Conservation (phyloP, 2,888 invertebrate species). For the Drosophila cognata region DNA sequence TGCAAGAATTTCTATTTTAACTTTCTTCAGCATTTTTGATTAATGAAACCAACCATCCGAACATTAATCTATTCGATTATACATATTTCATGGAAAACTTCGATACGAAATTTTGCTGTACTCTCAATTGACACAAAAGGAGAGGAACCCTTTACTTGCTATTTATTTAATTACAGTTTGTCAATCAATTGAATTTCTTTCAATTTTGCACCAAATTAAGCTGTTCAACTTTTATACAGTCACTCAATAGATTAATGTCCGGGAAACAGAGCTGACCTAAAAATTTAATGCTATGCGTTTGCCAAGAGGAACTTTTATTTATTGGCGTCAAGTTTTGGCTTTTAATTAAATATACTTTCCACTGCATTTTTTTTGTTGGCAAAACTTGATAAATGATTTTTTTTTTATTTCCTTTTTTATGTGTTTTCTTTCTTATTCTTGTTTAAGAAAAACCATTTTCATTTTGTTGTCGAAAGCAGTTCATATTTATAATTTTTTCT, state of each 20-base stretch:
- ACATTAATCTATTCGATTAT: not conserved
- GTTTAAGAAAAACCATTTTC: conserved; percentile 40
- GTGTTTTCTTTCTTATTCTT: not conserved
- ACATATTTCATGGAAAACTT: not conserved
- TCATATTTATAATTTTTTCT: conserved; percentile 32
- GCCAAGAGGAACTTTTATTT: conserved; percentile 63
- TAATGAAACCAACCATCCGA: not conserved
- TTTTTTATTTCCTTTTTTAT: conserved; percentile 23
- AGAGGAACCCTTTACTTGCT: not conserved
- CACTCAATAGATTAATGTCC: conserved; percentile 15
- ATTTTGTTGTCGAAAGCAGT: conserved; percentile 52
- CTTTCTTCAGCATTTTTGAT: not conserved
- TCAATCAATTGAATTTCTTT: conserved; percentile 58
- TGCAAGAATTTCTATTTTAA: not conserved
- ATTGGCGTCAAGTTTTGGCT: conserved; percentile 63
- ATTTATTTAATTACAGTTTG: conserved; percentile 15
- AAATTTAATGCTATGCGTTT: not conserved
- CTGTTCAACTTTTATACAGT: conserved; percentile 38
- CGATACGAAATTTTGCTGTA: conserved; percentile 28
- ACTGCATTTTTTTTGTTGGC: conserved; percentile 45
- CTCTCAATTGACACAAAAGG: not conserved
- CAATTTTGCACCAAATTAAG: conserved; percentile 66
- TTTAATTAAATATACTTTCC: conserved; percentile 69
- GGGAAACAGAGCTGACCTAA: conserved; percentile 19
- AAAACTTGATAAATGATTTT: conserved; percentile 71